phyloP scores from a whole-genome alignment of 2,888 invertebrate species.

The Apodemia hepburni region DNA sequence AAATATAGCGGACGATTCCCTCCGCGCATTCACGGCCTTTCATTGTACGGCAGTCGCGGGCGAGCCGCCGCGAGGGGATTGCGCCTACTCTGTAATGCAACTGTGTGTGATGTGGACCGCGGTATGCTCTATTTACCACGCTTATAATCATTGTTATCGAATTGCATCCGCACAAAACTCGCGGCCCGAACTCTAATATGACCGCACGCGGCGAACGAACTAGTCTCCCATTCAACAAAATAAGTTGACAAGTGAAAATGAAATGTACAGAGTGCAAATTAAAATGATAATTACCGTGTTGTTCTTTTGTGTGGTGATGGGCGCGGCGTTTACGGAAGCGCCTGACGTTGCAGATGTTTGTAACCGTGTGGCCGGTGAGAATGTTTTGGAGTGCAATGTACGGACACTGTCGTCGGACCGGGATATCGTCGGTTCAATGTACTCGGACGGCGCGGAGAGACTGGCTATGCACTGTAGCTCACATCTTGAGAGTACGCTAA shows the following conservation, averaged over 20 bases:
- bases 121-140: slow-evolving; percentile 51
- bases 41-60: slow-evolving; percentile 69
- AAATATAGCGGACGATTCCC: slow-evolving; percentile 27
- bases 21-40: slow-evolving; percentile 69
- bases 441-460: slow-evolving; percentile 86
- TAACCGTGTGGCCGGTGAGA: slow-evolving; percentile 64
- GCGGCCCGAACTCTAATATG: slow-evolving; percentile 58
- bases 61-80: slow-evolving; percentile 68
- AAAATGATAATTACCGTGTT: slow-evolving; percentile 76
- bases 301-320: slow-evolving; percentile 77
- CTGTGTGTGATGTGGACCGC: slow-evolving; percentile 36
- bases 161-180: slow-evolving; percentile 50
- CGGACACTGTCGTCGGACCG: slow-evolving; percentile 85
- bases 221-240: slow-evolving; percentile 56
- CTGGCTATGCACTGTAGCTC: slow-evolving; percentile 87
- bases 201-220: slow-evolving; percentile 50
- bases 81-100: slow-evolving; percentile 40
- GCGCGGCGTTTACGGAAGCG: slow-evolving; percentile 75
- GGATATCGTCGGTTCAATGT: slow-evolving; percentile 81
- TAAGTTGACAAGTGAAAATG: slow-evolving; percentile 69
- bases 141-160: slow-evolving; percentile 52
- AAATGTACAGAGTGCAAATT: slow-evolving; percentile 72
- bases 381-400: slow-evolving; percentile 81
- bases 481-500: slow-evolving; percentile 85
- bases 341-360: slow-evolving; percentile 68